Base-by-base conservation (phyloP, 2,797 vertebrate genomes). In the Scarus forsteni region DNA sequence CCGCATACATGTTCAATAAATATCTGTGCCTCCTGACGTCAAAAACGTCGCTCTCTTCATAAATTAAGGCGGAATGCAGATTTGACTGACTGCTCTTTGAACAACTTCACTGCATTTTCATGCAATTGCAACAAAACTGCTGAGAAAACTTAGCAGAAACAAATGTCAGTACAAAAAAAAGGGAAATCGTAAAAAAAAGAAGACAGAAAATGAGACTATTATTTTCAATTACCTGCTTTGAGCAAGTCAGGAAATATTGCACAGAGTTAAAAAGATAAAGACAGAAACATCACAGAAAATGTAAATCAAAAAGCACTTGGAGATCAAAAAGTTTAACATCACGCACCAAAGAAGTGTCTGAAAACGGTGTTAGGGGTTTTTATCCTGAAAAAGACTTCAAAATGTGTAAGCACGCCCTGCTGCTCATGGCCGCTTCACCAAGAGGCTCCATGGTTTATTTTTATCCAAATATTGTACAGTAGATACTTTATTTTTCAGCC, bases 31-130 rank as follows among this genome's bases (percentile, higher is more conserved):
- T 75, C 66, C 70, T 40, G 68, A 70, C 81, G 83, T 84, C 73
- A 75, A 89, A 75, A 64, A 84, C 85, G 81, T 70, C 27, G 72
- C 75, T 70, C 75, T 39, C 81, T 73, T 80, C 89, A 92, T 93
- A 95, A 93, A 94, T 92, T 94, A 96, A 95, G 88, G 94, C 93
- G 91, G 81, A 95, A 93, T 82, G 93, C 92, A 96, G 80, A 79
- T 86, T 61, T 52, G 54, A 80, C 53, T n/a, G 59, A 86, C 84
- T 79, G 72, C 82, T 63, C 51, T 42, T 46, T 58, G 74, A 80
- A 73, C 63, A 77, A 77, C 70, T 51, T 58, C 42, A 46, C 68
- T 80, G 58, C 81, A 80, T 75, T 65, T 65, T 74, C 75, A 77
- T 73, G 70, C 72, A 85, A 70, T 42, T 79, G 45, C 42, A 79